Conservation (phyloP, 2,113 vertebrate species). For the Rhadina sibilatrix region DNA sequence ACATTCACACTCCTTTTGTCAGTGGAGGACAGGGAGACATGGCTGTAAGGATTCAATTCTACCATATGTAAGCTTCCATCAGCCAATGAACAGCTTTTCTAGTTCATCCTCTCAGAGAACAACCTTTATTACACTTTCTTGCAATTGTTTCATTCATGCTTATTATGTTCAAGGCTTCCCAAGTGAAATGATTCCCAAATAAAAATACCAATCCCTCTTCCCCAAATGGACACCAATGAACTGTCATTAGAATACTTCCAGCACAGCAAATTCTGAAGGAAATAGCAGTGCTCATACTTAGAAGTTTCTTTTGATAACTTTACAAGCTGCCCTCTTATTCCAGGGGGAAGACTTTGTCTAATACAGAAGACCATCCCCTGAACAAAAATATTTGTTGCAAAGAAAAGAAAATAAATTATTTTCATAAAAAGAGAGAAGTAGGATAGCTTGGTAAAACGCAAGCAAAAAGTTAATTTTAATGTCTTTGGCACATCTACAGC, state of each 20-base stretch:
- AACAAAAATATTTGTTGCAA: constrained; percentile 21
- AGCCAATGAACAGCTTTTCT: neutral
- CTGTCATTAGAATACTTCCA: neutral
- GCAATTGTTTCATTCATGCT: constrained; percentile 21
- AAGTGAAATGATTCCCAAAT: constrained; percentile 25
- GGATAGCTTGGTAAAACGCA: neutral
- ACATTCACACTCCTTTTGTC: neutral
- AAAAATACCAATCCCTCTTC: neutral
- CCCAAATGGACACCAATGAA: neutral
- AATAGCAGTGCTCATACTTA: neutral
- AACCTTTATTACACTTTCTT: neutral
- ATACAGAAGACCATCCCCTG: neutral
- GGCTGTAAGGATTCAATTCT: neutral
- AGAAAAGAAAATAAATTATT: constrained; percentile 18
- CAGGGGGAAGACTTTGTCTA: neutral
- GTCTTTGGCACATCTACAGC: neutral
- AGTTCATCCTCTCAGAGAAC: neutral
- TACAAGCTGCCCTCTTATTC: neutral
- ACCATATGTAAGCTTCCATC: accelerated
- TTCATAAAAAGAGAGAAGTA: neutral
- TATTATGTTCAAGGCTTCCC: neutral
- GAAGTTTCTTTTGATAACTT: neutral
- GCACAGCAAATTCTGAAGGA: neutral
- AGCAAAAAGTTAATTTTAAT: constrained; percentile 10
- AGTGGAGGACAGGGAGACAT: neutral